A percentile compares a stretch with the other conserved stretches of the same genome.
Evolutionary conservation across 1,140 invertebrate species (phyloP).

Genomic region (Drosophila virilis): DNA sequence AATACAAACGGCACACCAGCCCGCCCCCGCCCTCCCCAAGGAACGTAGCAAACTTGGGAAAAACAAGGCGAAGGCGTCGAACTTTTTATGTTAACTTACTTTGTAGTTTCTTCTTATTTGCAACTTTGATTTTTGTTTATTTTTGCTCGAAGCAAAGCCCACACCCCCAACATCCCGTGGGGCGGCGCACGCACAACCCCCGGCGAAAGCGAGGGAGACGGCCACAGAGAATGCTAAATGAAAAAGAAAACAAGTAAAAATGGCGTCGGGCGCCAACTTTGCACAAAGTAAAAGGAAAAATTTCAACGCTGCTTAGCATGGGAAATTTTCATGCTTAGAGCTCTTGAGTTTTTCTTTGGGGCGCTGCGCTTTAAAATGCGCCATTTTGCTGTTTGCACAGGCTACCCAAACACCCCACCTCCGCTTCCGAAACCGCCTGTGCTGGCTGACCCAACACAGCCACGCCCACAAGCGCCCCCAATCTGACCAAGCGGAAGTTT

Average conservation of each 20-base stretch:
- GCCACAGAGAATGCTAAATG: not conserved
- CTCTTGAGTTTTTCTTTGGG: slow-evolving; percentile 32
- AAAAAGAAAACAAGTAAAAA: slow-evolving; percentile 30
- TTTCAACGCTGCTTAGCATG: slow-evolving; percentile 54
- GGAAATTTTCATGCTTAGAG: slow-evolving; percentile 35
- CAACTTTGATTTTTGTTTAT: slow-evolving; percentile 83
- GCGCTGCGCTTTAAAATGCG: slow-evolving; percentile 73
- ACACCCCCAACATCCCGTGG: slow-evolving; percentile 20
- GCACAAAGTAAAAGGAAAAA: slow-evolving; percentile 45
- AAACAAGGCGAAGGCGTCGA: slow-evolving; percentile 76
- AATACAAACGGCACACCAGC: not conserved
- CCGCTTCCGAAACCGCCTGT: not conserved
- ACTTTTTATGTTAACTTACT: slow-evolving; percentile 82
- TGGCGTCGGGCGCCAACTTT: slow-evolving; percentile 49
- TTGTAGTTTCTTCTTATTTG: slow-evolving; percentile 83
- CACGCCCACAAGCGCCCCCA: slow-evolving; percentile 35
- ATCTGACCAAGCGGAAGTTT: slow-evolving; percentile 74
- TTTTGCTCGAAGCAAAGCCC: slow-evolving; percentile 59
- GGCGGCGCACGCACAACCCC: slow-evolving; percentile 32
- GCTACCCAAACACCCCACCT: slow-evolving; percentile 21
- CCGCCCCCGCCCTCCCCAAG: not conserved
- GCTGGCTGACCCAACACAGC: slow-evolving; percentile 36
- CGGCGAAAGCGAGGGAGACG: slow-evolving; percentile 12
- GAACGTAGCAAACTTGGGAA: slow-evolving; percentile 63
- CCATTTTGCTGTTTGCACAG: slow-evolving; percentile 78